Evolutionary conservation across 2,888 invertebrate genomes (phyloP).

Genomic region (Beris chalybata): DNA sequence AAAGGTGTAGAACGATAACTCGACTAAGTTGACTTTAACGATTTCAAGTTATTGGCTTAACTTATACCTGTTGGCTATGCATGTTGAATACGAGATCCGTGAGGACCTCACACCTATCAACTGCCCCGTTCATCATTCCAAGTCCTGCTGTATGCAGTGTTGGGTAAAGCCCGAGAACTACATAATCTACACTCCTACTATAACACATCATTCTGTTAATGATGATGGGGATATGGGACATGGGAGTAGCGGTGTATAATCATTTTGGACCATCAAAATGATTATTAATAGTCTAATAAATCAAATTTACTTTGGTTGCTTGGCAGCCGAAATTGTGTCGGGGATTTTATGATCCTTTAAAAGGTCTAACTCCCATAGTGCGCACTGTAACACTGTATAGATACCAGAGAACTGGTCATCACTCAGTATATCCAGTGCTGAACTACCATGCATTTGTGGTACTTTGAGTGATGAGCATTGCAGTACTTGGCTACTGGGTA

Average conservation of each 20-base stretch:
- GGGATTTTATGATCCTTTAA: slow-evolving; percentile 12
- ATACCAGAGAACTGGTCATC: too few relatives aligned
- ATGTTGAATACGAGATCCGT: not conserved
- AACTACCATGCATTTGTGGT: too few relatives aligned
- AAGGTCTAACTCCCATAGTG: not conserved
- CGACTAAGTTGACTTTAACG: slow-evolving; percentile 23
- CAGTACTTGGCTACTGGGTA: too few relatives aligned
- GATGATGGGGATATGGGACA: not conserved
- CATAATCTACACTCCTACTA: not conserved
- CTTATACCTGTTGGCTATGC: slow-evolving; percentile 17
- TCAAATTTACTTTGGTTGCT: slow-evolving; percentile 15
- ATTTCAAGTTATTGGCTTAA: slow-evolving; percentile 18
- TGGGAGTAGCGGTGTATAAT: slow-evolving; percentile 9
- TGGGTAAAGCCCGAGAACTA: not conserved
- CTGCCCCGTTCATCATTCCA: not conserved
- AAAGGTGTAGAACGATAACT: slow-evolving; percentile 16
- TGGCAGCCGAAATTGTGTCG: slow-evolving; percentile 19
- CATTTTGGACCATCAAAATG: slow-evolving; percentile 7
- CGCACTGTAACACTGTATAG: too few relatives aligned
- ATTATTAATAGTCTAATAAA: slow-evolving; percentile 18
- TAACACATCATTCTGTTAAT: not conserved
- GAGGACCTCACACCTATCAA: not conserved
- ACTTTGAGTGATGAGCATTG: too few relatives aligned
- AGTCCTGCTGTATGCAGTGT: not conserved
- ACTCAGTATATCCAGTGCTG: too few relatives aligned